A percentile compares a stretch with the other conserved stretches of the same genome.
phyloP scores from a whole-genome alignment of 2,888 invertebrate genomes.

The Oscheius sp. region DNA sequence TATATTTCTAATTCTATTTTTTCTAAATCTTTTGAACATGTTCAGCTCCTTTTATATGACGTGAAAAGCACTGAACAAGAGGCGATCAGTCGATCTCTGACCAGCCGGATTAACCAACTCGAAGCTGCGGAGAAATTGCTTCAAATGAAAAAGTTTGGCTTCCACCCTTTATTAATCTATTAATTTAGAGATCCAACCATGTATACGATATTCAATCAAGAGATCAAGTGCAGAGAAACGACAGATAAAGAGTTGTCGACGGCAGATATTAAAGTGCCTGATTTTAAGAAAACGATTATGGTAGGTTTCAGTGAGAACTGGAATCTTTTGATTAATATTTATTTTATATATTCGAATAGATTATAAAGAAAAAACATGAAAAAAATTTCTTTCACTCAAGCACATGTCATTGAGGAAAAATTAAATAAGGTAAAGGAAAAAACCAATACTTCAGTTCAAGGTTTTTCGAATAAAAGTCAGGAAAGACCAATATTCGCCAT shows the following conservation, averaged over 20 bases:
- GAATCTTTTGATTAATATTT: neutral
- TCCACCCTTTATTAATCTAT: neutral
- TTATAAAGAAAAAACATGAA: no score
- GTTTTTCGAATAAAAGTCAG: neutral
- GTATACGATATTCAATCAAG: no score
- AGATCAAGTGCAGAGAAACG: no score
- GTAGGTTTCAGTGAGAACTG: neutral
- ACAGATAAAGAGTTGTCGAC: no score
- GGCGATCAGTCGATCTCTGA: neutral
- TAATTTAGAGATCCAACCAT: constrained; percentile 17
- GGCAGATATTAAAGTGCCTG: neutral
- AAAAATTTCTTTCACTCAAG: no score
- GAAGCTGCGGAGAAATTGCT: constrained; percentile 1
- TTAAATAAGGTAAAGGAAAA: neutral
- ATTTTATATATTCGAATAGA: no score
- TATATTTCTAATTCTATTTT: no score
- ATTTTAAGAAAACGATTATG: constrained; percentile 1
- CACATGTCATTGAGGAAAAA: no score
- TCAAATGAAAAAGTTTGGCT: constrained; percentile 13
- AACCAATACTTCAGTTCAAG: no score
- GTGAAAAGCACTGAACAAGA: constrained; percentile 6
- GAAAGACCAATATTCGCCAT: neutral
- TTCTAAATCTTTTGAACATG: no score
- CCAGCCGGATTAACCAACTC: constrained; percentile 8
- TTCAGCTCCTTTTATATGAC: constrained; percentile 9